phyloP scores from a whole-genome alignment of 2,113 vertebrate species.

The Microtus montanus region DNA sequence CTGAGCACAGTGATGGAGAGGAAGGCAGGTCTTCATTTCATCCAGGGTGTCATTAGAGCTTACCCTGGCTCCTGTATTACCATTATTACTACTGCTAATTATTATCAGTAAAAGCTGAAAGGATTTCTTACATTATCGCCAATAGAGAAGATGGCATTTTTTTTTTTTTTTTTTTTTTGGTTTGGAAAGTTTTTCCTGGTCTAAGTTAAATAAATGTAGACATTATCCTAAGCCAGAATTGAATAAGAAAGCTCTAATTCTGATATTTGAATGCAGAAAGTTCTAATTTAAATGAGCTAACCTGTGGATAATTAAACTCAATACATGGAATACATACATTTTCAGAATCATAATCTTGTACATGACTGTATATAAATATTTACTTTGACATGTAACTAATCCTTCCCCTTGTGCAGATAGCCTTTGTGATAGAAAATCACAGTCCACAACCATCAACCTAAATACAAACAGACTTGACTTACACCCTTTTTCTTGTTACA shows the following conservation, averaged over 20 bases:
- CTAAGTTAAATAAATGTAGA: constrained; percentile 42
- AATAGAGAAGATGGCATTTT: constrained; percentile 34
- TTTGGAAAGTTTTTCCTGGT: not conserved
- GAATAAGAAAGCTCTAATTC: not conserved
- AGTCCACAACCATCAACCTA: not conserved
- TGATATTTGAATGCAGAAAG: not conserved
- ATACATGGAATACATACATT: not conserved
- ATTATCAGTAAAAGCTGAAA: constrained; percentile 43
- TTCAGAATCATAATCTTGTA: not conserved
- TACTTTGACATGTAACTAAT: not conserved
- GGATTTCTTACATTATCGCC: constrained; percentile 37
- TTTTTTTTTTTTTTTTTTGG: not conserved
- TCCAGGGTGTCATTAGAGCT: constrained; percentile 74
- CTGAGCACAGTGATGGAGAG: constrained; percentile 59
- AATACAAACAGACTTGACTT: not conserved
- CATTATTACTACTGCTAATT: constrained; percentile 74
- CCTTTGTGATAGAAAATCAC: not conserved
- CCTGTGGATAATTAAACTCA: not conserved
- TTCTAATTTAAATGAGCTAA: not conserved
- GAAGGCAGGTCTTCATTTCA: constrained; percentile 69
- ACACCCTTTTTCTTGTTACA: not conserved
- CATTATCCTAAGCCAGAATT: constrained; percentile 43
- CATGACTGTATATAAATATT: not conserved
- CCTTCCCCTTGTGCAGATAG: not conserved
- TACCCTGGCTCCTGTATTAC: constrained; percentile 46